Evolutionary conservation across 1,140 invertebrate genomes (phyloP), one percentile per base, ranked within the genome.

Genomic region (Palaemon carinicauda): DNA sequence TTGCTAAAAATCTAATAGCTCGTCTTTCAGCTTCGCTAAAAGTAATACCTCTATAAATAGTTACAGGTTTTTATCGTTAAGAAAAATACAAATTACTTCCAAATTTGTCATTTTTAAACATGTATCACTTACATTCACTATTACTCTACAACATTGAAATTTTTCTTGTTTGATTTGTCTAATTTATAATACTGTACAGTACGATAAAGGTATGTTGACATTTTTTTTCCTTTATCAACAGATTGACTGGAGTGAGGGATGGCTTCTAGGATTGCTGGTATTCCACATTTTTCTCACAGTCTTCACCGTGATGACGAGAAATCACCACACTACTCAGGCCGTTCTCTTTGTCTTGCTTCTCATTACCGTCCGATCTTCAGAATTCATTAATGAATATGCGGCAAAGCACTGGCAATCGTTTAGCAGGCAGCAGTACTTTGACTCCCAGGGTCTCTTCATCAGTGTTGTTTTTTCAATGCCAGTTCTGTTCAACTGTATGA

Each of bases 341-440:
- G 91, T 96, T 79, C 92, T 97, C 31, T 97, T 97, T 90, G 94
- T 96, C 83, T 92, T 94, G 90, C 91, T 97, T 56, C 93, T 97
- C 90, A 91, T 96, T 17, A 91, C 97, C 80, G 96, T 97, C 4
- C 97, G 96, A 91, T 97, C 96, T 90, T 96, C 96, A 50, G 96
- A 97, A 92, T 95, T 93, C 89, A 96, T 97, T 83, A 97, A 98
- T 91, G 94, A 96, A 93, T 93, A 96, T 79, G 96, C 96, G 24
- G 96, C 96, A 0, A 93, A 93, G 88, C 95, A 97, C 91, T 97
- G 96, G 96, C 94, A 92, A 93, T 93, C 91, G 71, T 97, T 97
- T 91, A 96, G 96, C 10, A 94, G 94, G 88, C 96, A 98, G 89
- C 96, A 98, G 90, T 98, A 98, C 92, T 98, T 98, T 92, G 97